Percentiles rank a stretch among this genome's conserved stretches.
Conservation (phyloP, 2,797 vertebrate species). For the Buphagus erythrorhynchus region DNA sequence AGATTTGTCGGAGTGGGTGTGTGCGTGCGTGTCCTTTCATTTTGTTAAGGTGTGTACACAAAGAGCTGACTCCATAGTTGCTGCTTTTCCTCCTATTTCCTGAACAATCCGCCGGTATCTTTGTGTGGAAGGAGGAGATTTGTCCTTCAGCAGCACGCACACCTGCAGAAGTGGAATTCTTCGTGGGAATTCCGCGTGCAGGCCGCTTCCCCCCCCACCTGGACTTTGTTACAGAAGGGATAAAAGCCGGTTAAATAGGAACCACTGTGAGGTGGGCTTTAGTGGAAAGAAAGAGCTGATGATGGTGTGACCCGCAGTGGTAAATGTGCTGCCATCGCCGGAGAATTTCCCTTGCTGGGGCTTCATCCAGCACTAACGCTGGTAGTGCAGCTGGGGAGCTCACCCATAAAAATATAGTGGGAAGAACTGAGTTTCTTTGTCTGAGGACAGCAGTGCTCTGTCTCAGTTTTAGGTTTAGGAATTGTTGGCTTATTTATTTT, state of each 20-base stretch:
- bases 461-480: not conserved
- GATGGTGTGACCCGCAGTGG: not conserved
- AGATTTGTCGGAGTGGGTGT: not conserved
- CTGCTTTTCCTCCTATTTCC: not conserved
- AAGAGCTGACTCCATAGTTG: not conserved
- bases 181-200: fast-evolving
- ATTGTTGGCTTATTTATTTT: not conserved
- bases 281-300: not conserved
- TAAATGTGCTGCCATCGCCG: not conserved
- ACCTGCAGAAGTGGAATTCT: not conserved
- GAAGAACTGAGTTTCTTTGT: not conserved
- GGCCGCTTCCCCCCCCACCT: fast-evolving
- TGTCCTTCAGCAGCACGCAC: not conserved
- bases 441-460: not conserved
- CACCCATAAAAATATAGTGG: not conserved
- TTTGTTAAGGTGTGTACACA: not conserved
- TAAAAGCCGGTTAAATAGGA: not conserved
- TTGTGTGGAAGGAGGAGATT: not conserved
- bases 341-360: not conserved
- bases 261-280: fast-evolving
- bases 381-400: not conserved
- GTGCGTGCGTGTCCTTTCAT: not conserved
- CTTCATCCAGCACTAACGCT: not conserved
- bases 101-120: not conserved
- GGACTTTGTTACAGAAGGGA: not conserved